A percentile compares a stretch with the other conserved stretches of the same genome.
Evolutionary conservation across 2,888 invertebrate species (phyloP).

Genomic region (Villa cingulata): DNA sequence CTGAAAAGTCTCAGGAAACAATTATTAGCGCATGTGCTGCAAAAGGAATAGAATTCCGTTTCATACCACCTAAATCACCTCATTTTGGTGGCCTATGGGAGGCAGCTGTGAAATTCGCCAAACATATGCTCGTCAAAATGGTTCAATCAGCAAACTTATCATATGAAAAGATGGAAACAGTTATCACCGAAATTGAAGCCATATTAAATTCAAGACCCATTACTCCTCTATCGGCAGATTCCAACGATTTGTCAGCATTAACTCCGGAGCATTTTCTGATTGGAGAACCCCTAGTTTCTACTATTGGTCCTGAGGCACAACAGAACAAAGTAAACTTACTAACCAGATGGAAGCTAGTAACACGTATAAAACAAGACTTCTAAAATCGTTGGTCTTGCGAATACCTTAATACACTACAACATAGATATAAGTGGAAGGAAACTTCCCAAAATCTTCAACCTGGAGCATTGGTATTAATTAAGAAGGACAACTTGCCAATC

Average conservation of each 20-base stretch:
- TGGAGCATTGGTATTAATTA: not conserved
- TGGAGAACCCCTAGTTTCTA: not conserved
- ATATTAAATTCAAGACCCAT: too few species aligned
- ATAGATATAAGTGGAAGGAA: not conserved
- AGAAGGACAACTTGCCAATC: not conserved
- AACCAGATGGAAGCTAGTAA: not conserved
- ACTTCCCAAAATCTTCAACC: not conserved
- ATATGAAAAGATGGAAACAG: too few species aligned
- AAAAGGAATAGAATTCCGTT: not conserved
- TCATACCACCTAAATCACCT: not conserved
- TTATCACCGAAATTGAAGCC: too few species aligned
- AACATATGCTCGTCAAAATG: not conserved
- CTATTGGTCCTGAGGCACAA: not conserved
- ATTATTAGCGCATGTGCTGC: not conserved
- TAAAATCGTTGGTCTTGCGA: not conserved
- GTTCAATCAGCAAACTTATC: too few species aligned
- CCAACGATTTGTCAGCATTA: not conserved
- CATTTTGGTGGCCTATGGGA: too few species aligned
- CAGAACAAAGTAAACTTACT: not conserved
- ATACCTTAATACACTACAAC: not conserved
- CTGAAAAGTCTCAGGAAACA: not conserved
- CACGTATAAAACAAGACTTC: not conserved
- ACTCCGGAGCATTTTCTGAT: not conserved
- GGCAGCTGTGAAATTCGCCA: not conserved
- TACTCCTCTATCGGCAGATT: not conserved